A percentile compares a stretch with the other conserved stretches of the same genome.
Evolutionary conservation across 2,888 invertebrate genomes (phyloP).

Genomic region (Drosophila phalerata): DNA sequence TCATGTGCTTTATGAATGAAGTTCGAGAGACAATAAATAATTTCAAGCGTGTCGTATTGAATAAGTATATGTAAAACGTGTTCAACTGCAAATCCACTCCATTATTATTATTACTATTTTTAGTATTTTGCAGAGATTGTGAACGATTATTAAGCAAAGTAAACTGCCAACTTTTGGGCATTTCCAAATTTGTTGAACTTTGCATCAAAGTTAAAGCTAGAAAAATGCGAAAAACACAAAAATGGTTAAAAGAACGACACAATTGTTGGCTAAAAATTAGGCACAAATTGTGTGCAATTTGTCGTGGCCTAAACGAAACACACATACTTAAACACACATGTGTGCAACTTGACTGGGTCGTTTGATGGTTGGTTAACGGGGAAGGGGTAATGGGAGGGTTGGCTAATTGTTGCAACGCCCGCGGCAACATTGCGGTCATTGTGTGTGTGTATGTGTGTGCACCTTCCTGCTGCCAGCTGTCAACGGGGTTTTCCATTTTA

Average conservation of each 20-base stretch:
- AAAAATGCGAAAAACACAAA: background rate
- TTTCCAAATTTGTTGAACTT: constrained; percentile 1
- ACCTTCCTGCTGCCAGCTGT: constrained; percentile 62
- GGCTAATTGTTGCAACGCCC: constrained; percentile 73
- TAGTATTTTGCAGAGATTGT: background rate
- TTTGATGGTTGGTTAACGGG: constrained; percentile 10
- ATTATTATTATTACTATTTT: background rate
- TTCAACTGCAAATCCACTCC: background rate
- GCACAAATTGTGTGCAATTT: constrained; percentile 74
- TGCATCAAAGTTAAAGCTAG: constrained; percentile 1
- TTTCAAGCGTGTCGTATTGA: background rate
- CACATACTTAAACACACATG: constrained; percentile 20
- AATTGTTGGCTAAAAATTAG: constrained; percentile 71
- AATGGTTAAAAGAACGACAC: constrained; percentile 28
- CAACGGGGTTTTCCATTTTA: constrained; percentile 49
- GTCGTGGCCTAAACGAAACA: constrained; percentile 58
- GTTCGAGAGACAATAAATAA: background rate
- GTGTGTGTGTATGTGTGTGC: constrained; percentile 24
- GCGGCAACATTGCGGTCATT: constrained; percentile 63
- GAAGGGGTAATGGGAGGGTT: constrained; percentile 1
- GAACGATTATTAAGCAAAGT: background rate
- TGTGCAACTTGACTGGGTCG: constrained; percentile 38
- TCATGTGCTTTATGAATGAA: background rate
- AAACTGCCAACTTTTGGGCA: constrained; percentile 1
- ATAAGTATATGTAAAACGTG: background rate